A percentile compares a stretch with the other conserved stretches of the same genome.
These are phyloP conservation scores for Chanos chanos DNA, from an alignment of 2,797 vertebrate species.

Conservation along the genomic window DNA sequence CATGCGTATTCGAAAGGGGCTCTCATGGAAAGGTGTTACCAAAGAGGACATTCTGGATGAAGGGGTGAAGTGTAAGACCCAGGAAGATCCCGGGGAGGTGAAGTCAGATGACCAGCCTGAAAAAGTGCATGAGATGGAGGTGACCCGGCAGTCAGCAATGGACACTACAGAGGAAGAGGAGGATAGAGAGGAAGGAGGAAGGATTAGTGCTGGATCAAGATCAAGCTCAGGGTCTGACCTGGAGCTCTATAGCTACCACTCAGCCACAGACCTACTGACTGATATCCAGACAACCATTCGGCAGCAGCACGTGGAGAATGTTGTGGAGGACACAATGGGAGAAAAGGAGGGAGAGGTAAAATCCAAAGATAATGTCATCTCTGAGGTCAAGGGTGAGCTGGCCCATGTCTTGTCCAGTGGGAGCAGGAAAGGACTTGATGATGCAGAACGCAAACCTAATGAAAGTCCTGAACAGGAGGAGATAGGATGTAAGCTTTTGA, in stretches of 20 bases:
- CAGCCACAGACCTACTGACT: constrained; percentile 83
- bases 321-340: neutral
- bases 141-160: constrained; percentile 56
- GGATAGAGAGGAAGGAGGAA: constrained; percentile 59
- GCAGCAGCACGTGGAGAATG: constrained; percentile 65
- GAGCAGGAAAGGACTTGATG: too few relatives aligned
- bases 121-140: constrained; percentile 57
- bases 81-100: constrained; percentile 60
- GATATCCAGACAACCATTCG: constrained; percentile 89
- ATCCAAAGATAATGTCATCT: neutral
- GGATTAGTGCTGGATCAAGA: too few relatives aligned
- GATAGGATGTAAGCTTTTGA: too few relatives aligned
- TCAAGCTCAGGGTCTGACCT: constrained; percentile 89
- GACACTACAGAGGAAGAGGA: constrained; percentile 73
- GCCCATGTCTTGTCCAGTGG: neutral
- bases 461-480: too few relatives aligned
- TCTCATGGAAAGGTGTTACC: constrained; percentile 76
- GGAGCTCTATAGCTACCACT: constrained; percentile 95
- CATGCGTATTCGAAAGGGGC: constrained; percentile 86
- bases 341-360: neutral
- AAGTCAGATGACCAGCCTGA: constrained; percentile 77
- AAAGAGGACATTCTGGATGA: constrained; percentile 72
- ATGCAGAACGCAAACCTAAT: too few relatives aligned
- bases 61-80: constrained; percentile 23
- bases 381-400: neutral